These are phyloP conservation scores for Spinus pinus DNA, from an alignment of 2,797 vertebrate species.

Conservation along the genomic window DNA sequence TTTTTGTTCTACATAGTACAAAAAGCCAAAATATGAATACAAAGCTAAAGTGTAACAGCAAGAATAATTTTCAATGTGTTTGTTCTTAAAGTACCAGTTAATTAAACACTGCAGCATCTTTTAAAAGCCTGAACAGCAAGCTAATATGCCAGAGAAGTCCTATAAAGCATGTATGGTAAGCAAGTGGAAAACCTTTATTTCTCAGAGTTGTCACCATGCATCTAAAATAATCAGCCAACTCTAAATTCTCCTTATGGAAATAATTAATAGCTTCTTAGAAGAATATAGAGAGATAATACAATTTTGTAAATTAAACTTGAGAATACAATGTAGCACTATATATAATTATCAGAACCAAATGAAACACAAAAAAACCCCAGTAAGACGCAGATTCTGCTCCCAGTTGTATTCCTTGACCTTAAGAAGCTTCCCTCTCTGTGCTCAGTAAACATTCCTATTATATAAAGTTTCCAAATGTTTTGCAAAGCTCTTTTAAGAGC, in stretches of 20 bases:
- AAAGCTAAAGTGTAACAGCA: background rate
- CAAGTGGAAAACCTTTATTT: background rate
- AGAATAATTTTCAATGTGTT: background rate
- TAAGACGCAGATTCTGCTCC: background rate
- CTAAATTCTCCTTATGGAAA: background rate
- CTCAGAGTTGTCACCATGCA: background rate
- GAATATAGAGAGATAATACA: background rate
- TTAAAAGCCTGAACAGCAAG: background rate
- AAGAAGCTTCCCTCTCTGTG: background rate
- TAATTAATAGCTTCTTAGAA: background rate
- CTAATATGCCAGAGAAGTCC: background rate
- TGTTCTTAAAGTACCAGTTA: background rate
- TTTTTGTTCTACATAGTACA: background rate
- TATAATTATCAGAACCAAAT: background rate
- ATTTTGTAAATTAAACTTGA: background rate
- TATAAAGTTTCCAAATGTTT: background rate
- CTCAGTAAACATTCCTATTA: background rate
- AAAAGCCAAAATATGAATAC: background rate
- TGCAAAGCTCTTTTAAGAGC: background rate
- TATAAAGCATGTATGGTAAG: background rate
- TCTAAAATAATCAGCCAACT: background rate
- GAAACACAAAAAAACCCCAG: background rate
- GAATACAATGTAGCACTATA: background rate
- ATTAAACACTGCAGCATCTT: background rate
- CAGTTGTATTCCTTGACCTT: background rate